Base-by-base conservation (phyloP, 2,888 invertebrate genomes). In the Euzetes globulus region DNA sequence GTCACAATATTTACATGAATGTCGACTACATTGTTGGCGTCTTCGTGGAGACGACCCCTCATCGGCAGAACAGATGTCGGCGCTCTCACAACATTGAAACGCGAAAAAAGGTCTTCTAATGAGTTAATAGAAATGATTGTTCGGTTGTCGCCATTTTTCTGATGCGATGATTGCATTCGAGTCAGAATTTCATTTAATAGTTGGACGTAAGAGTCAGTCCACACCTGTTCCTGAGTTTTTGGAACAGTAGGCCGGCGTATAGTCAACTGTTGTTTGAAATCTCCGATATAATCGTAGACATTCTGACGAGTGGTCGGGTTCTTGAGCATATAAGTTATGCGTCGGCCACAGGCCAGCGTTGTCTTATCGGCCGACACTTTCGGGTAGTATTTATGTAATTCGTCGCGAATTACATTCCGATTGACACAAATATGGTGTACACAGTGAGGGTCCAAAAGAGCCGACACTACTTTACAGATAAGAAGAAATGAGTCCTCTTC, bases 401-500 rank as follows among this genome's bases (percentile, higher is more conserved):
- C 71, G 77, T 82, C 82, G 17, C 82, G 78, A 5, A 82, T 78
- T 45, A 78, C 75, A 22, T 77, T 77, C 60, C 78, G 79, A 45
- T 78, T 75, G 22, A 83, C 83, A 65, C 76, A 76, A 76, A 81
- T 80, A 78, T 85, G 83, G 71, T 83, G 83, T 7, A 83, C 82
- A 0, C 80, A 81, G 77, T 79, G 83, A 4, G 81, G 85, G 75
- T 79, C 86, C 77, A 85, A 83, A 75, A 88, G 87, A 75, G 86
- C 81, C 77, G 86, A 85, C 0, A 88, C 88, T 0, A 88, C 87
- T 78, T 88, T 88, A 77, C 88, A 87, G 77, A 91, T 84, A 65
- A 89, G 82, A 2, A 91, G 80, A 73, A 89, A 82, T 63, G 87
- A 87, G 82, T 91, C 91, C 82, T 92, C 91, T 50, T 85, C 84